These are phyloP conservation scores for Ectemnius continuus DNA, from an alignment of 2,888 invertebrate species.

Conservation along the genomic window DNA sequence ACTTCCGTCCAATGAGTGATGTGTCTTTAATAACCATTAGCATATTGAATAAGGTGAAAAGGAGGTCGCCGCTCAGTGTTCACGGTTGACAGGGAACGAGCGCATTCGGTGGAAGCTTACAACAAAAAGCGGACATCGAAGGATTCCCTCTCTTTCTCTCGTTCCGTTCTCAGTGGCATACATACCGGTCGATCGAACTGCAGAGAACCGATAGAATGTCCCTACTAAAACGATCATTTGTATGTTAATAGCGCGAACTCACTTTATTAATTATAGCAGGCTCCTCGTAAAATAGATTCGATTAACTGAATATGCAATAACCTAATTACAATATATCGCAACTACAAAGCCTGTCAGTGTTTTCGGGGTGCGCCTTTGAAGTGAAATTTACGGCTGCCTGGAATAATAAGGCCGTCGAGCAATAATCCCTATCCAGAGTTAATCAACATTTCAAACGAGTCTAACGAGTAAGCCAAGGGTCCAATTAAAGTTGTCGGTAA, in stretches of 20 bases:
- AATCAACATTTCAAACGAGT: background rate
- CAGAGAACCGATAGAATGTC: too few relatives aligned
- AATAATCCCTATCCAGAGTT: background rate
- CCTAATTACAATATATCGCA: background rate
- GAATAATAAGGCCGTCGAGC: background rate
- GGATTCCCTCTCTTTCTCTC: background rate
- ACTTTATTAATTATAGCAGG: slow-evolving; percentile 11
- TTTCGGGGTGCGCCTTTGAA: background rate
- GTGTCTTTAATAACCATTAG: slow-evolving; percentile 67
- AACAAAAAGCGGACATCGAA: slow-evolving; percentile 4
- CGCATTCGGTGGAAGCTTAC: background rate
- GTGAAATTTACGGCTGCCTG: background rate
- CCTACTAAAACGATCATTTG: slow-evolving; percentile 10
- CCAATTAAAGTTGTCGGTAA: too few relatives aligned
- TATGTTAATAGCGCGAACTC: slow-evolving; percentile 18
- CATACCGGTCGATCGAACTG: slow-evolving; percentile 1
- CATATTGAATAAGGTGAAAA: slow-evolving; percentile 64
- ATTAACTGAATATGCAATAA: background rate
- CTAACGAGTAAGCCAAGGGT: background rate
- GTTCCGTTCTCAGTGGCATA: too few relatives aligned
- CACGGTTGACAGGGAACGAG: background rate
- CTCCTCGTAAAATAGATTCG: background rate
- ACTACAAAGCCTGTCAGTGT: background rate
- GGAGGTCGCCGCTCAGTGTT: slow-evolving; percentile 1
- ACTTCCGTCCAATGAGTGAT: slow-evolving; percentile 62